Conservation (phyloP, 2,113 vertebrate genomes). For the Phyllostomus hastatus region DNA sequence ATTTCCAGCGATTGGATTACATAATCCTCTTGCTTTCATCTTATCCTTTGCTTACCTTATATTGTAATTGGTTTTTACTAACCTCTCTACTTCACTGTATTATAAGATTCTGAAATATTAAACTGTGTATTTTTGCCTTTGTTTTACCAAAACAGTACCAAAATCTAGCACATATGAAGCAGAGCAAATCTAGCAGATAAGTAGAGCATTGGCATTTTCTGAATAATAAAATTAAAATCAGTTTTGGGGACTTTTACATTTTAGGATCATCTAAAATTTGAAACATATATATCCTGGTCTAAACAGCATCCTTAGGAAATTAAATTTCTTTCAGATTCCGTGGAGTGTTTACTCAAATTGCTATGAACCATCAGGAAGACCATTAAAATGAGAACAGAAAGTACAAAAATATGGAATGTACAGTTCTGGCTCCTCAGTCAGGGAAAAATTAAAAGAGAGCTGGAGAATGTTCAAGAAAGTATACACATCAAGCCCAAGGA, state of each 20-base stretch:
- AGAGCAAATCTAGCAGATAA: neutral
- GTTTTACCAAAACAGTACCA: neutral
- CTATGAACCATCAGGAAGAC: slow-evolving; percentile 29
- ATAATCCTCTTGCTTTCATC: neutral
- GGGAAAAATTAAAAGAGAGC: slow-evolving; percentile 7
- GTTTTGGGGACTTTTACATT: neutral
- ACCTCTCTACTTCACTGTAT: neutral
- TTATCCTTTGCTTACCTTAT: neutral
- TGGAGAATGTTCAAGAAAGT: slow-evolving; percentile 19
- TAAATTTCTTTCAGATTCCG: slow-evolving; percentile 4
- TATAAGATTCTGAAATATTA: neutral
- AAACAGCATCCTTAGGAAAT: neutral
- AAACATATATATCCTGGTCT: neutral
- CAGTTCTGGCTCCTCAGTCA: neutral
- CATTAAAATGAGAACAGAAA: slow-evolving; percentile 60
- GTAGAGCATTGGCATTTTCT: neutral
- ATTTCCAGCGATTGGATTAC: neutral
- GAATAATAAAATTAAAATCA: neutral
- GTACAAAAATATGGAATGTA: slow-evolving; percentile 38
- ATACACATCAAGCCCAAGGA: neutral
- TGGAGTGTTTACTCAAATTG: slow-evolving; percentile 17
- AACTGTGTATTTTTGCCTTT: neutral
- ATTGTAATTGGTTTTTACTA: neutral
- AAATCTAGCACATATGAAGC: neutral
- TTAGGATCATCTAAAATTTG: neutral